These are phyloP conservation scores for Chionis minor DNA, from an alignment of 2,113 vertebrate genomes.

Conservation along the genomic window DNA sequence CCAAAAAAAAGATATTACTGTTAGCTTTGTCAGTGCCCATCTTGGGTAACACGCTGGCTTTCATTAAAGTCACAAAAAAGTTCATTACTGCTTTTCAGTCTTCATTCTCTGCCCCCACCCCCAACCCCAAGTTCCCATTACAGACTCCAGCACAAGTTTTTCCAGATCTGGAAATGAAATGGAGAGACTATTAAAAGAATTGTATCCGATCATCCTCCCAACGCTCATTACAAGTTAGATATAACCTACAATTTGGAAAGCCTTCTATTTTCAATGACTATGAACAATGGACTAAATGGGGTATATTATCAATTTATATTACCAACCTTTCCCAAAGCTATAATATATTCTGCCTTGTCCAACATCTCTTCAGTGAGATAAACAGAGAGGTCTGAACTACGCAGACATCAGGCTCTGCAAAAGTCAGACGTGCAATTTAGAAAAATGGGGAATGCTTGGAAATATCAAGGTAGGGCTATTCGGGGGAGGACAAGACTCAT, in stretches of 20 bases:
- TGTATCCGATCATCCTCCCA: not conserved
- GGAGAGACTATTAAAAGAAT: not conserved
- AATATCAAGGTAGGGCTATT: not conserved
- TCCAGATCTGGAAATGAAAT: not conserved
- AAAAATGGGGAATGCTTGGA: not conserved
- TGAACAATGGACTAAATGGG: not conserved
- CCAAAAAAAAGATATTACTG: not conserved
- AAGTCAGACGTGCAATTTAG: not conserved
- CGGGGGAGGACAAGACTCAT: not conserved
- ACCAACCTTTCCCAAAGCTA: not conserved
- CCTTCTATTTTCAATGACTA: not conserved
- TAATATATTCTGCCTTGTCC: not conserved
- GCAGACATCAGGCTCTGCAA: not conserved
- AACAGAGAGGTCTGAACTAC: not conserved
- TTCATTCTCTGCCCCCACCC: not conserved
- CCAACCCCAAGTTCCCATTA: not conserved
- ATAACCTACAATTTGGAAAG: not conserved
- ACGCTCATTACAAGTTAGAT: not conserved
- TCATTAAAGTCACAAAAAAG: not conserved
- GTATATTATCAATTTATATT: not conserved
- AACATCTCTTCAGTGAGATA: not conserved
- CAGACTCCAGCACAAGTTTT: not conserved
- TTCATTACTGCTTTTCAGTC: not conserved
- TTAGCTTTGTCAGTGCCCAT: not conserved
- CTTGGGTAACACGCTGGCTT: not conserved